Evolutionary conservation across 2,888 invertebrate genomes (phyloP).

Genomic region (Eilema caniola): DNA sequence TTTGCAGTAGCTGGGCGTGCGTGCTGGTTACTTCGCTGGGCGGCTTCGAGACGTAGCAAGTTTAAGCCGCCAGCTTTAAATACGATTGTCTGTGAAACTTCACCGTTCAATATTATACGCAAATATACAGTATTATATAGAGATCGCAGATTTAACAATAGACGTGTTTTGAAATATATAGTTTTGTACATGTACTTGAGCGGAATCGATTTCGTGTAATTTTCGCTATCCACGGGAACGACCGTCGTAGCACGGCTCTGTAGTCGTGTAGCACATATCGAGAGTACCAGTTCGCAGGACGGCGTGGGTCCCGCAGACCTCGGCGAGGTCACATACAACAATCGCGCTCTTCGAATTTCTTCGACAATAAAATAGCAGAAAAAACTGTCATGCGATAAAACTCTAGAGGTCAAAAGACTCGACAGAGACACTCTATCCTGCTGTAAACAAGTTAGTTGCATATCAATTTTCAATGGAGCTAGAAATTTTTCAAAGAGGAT

Average conservation of each 20-base stretch:
- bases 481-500: too few species aligned
- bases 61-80: conserved; percentile 10
- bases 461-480: too few species aligned
- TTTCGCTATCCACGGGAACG: background rate
- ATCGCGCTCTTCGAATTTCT: background rate
- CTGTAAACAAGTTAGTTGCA: too few species aligned
- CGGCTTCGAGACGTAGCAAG: conserved; percentile 8
- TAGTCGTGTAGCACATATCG: background rate
- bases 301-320: background rate
- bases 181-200: background rate
- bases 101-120: background rate
- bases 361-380: background rate
- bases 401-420: background rate
- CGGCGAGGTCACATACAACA: background rate
- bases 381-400: background rate
- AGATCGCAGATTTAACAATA: background rate
- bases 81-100: conserved; percentile 1
- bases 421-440: too few species aligned
- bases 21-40: background rate
- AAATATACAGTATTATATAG: background rate
- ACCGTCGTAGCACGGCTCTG: background rate
- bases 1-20: conserved; percentile 14
- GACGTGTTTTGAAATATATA: background rate
- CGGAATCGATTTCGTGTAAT: background rate
- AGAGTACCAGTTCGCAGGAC: background rate